Percentiles rank a stretch among this genome's conserved stretches.
Conservation (phyloP, 2,888 invertebrate species). For the Tenthredo scrophulariae region DNA sequence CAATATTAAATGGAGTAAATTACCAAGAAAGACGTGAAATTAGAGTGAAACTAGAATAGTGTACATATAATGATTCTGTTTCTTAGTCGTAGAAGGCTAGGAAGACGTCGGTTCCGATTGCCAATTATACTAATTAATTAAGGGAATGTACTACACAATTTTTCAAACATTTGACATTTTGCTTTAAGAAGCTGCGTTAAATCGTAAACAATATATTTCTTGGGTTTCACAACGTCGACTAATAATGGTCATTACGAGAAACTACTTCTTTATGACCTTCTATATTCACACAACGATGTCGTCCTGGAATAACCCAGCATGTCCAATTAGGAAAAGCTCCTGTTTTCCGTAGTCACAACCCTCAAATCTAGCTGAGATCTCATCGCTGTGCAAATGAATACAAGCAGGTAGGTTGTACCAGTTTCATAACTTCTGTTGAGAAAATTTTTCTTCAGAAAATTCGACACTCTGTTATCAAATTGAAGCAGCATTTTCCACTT, state of each 20-base stretch:
- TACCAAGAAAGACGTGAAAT: not conserved
- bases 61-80: not conserved
- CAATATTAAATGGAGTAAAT: not conserved
- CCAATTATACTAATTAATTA: not conserved
- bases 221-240: not conserved
- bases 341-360: not conserved
- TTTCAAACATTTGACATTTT: not conserved
- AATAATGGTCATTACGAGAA: not conserved
- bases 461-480: not conserved
- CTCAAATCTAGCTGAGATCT: not conserved
- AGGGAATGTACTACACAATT: not conserved
- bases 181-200: not conserved
- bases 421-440: not conserved
- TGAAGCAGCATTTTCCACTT: constrained; percentile 1
- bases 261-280: not conserved
- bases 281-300: not conserved
- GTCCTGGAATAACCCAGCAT: not conserved
- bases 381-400: not conserved
- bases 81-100: not conserved
- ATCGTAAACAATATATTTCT: not conserved
- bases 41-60: not conserved
- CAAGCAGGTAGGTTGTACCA: not conserved
- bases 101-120: not conserved
- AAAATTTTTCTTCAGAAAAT: not conserved
- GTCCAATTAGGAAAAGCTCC: constrained; percentile 2